These are phyloP conservation scores for Epinotia nisella DNA, from an alignment of 2,888 invertebrate genomes.

Conservation along the genomic window DNA sequence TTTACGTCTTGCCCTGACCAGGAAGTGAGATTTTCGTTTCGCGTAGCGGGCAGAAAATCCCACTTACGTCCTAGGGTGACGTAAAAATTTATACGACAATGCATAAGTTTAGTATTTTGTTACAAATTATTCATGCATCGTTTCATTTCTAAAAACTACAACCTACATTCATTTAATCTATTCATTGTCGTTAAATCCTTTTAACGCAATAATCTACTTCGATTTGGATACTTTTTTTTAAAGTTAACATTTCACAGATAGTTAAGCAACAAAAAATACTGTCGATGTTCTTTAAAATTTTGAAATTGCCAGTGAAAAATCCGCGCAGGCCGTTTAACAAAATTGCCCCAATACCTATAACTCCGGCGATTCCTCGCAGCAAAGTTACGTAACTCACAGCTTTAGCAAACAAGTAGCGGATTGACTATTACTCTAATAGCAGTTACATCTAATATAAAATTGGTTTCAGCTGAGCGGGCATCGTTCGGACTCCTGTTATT, in stretches of 20 bases:
- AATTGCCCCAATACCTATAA: constrained; percentile 26
- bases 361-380: background rate
- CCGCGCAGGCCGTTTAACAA: constrained; percentile 6
- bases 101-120: too few species aligned
- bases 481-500: constrained; percentile 49
- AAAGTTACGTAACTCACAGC: constrained; percentile 50
- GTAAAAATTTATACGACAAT: too few species aligned
- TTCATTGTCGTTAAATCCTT: too few species aligned
- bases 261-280: background rate
- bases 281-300: background rate
- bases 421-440: constrained; percentile 53
- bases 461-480: constrained; percentile 58
- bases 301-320: constrained; percentile 4
- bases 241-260: background rate
- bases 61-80: too few species aligned
- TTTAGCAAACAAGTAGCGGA: constrained; percentile 51
- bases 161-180: too few species aligned
- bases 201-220: too few species aligned
- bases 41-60: too few species aligned
- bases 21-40: too few species aligned
- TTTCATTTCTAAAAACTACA: too few species aligned
- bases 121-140: too few species aligned
- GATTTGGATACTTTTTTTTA: too few species aligned
- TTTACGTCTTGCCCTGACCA: too few species aligned
- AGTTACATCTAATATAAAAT: constrained; percentile 58